Evolutionary conservation across 2,888 invertebrate species (phyloP), one percentile per base, ranked within the genome.

Genomic region (Pollenia angustigena): DNA sequence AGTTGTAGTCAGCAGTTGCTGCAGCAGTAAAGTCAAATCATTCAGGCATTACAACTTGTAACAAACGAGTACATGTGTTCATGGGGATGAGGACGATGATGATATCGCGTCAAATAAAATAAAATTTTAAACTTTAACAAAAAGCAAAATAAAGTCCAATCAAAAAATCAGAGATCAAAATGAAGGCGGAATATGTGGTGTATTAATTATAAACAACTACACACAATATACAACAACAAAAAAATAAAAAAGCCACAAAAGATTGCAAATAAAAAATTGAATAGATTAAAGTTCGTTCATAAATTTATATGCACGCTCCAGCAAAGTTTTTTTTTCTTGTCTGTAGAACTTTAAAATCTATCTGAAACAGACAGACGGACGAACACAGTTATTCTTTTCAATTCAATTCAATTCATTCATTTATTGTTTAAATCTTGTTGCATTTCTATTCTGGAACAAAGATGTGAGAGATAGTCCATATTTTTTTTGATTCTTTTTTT

Each of bases 181-280:
- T 62, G 60, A 69, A 79, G 74, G 79, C 72, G 64, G 64, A 40
- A 74, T 79, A 40, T 46, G 32, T 32, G 85, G 71, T 50, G 69
- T 75, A 69, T 82, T 85, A 82, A 85, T 85, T 82, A 82, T 48
- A 32, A 82, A 62, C 62, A 76, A 69, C 32, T 52, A 16, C 60
- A 54, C 32, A 60, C 9, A 58, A 16, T 52, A 54, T 0, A 60
- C 9, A 58, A 60, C 32, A 52, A 69, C 32, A 32, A 6, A 32
- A 32, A 32, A 32, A 4, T 32, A 32, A 23, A 60, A 75, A 58
- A 71, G 12, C 69, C 48, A 58, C n/a, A 79, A 54, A 54, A 56
- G 9, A 48, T 14, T 23, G n/a, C 11, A 44, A n/a, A 32, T 32
- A 48, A 62, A 46, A 50, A 16, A 7, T 14, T 62, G 18, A 50